These are phyloP conservation scores for Diarsia brunnea DNA, from an alignment of 2,888 invertebrate species.

Conservation along the genomic window DNA sequence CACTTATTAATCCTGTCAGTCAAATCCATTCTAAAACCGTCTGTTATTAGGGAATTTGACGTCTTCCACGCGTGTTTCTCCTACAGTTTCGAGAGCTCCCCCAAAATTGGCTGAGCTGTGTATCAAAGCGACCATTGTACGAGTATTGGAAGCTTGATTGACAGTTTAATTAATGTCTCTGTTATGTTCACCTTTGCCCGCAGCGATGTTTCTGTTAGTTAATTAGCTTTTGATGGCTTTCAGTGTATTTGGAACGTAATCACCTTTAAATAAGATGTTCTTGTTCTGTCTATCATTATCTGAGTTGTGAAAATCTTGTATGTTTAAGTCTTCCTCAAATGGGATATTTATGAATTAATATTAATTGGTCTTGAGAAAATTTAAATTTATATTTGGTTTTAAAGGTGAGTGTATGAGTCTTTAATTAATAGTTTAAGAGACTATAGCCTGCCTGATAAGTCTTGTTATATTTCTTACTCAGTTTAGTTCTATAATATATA, in stretches of 20 bases:
- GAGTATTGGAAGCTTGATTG: conserved; percentile 74
- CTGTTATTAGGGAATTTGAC: conserved; percentile 51
- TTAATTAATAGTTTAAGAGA: no score
- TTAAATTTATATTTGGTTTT: neutral
- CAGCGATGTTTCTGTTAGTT: conserved; percentile 57
- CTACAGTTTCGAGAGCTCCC: conserved; percentile 35
- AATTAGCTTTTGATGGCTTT: conserved; percentile 63
- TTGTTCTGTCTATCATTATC: conserved; percentile 42
- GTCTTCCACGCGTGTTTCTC: conserved; percentile 45
- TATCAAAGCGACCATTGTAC: conserved; percentile 74
- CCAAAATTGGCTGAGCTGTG: conserved; percentile 70
- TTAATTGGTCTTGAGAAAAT: neutral
- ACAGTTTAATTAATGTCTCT: conserved; percentile 79
- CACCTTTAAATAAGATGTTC: conserved; percentile 48
- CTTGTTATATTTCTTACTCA: no score
- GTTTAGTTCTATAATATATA: neutral
- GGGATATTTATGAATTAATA: neutral
- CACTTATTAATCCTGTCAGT: conserved; percentile 45
- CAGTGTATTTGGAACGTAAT: conserved; percentile 59
- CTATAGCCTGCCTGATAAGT: neutral
- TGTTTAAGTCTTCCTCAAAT: neutral
- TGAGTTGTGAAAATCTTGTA: neutral
- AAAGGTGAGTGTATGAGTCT: neutral
- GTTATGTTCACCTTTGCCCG: conserved; percentile 68
- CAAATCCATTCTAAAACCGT: conserved; percentile 31